phyloP scores from a whole-genome alignment of 1,140 invertebrate genomes.

The Periplaneta americana region DNA sequence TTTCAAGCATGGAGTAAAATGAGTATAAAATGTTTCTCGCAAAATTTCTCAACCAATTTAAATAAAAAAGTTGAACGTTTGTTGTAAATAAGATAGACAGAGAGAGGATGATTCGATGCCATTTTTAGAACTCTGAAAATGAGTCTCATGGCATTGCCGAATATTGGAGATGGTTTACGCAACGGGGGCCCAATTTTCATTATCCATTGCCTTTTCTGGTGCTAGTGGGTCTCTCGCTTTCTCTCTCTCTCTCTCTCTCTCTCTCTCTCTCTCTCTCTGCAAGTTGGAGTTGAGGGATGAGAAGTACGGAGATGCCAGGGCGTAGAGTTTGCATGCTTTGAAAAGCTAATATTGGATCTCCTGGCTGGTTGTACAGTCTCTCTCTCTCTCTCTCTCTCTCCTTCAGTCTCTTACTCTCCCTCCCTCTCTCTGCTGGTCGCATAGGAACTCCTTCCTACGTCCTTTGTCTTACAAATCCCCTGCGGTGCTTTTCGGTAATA shows the following conservation, averaged over 20 bases:
- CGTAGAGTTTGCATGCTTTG: not conserved
- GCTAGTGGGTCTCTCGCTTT: not conserved
- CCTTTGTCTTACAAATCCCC: not conserved
- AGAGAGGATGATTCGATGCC: not conserved
- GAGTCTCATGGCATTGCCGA: not conserved
- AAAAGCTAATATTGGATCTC: not conserved
- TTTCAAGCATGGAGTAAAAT: not conserved
- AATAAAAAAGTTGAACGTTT: not conserved
- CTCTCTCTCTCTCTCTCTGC: no score
- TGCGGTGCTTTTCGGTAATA: not conserved
- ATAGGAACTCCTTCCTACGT: not conserved
- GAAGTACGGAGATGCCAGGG: not conserved
- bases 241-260: no score
- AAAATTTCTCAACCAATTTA: not conserved
- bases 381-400: not conserved
- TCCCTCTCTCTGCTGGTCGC: not conserved
- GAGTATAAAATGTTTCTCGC: not conserved
- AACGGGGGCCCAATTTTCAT: not conserved
- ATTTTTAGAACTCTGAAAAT: not conserved
- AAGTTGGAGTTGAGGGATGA: not conserved
- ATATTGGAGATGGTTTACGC: not conserved
- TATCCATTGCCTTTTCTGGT: not conserved
- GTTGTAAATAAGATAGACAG: not conserved
- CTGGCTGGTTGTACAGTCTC: not conserved
- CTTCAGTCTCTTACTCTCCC: no score